Conservation (phyloP, 1,140 invertebrate species). For the Temnothorax longispinosus region DNA sequence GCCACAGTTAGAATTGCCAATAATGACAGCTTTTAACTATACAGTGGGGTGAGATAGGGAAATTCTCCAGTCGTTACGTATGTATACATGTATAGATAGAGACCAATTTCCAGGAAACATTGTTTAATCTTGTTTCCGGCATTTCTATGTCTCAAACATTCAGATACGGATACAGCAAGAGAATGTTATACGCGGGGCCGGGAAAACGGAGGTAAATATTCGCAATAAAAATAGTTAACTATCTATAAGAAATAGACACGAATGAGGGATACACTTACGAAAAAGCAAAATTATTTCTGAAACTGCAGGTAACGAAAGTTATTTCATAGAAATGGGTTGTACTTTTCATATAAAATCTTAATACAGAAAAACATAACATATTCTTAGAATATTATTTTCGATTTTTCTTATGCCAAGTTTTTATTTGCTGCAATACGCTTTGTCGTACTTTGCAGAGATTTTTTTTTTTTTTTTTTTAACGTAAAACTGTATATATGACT, state of each 20-base stretch:
- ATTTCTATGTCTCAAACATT: not conserved
- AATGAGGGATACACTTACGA: constrained; percentile 21
- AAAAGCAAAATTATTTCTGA: not conserved
- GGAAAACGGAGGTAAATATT: not conserved
- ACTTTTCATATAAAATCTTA: not conserved
- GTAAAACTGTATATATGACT: no score
- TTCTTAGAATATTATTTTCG: not conserved
- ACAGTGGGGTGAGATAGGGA: no score
- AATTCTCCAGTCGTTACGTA: constrained; percentile 13
- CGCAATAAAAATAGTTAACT: constrained; percentile 21
- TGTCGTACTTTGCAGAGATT: not conserved
- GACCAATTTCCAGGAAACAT: not conserved
- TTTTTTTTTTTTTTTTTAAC: no score
- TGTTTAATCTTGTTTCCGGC: constrained; percentile 1
- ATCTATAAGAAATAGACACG: constrained; percentile 6
- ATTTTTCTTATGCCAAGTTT: not conserved
- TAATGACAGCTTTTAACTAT: constrained; percentile 58
- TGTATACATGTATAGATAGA: not conserved
- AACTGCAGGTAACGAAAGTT: not conserved
- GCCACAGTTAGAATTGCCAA: not conserved
- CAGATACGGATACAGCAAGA: not conserved
- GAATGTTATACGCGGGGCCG: not conserved
- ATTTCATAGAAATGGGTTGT: not conserved
- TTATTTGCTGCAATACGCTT: no score
- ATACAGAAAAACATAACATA: not conserved